Conservation (phyloP, 2,797 vertebrate genomes). For the Mareca penelope region DNA sequence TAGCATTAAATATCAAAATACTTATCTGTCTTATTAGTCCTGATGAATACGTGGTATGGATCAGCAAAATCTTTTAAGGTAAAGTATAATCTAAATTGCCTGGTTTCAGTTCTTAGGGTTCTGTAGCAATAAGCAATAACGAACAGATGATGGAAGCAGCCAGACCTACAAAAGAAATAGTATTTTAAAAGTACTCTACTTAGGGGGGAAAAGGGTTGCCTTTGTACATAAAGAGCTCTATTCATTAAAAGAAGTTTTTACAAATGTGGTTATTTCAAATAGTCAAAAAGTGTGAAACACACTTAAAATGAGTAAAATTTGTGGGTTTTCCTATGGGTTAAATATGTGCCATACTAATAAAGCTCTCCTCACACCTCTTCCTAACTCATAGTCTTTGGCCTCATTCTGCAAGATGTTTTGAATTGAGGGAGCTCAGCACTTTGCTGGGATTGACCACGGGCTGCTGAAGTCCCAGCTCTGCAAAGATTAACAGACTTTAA, state of each 20-base stretch:
- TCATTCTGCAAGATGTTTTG: slow-evolving; percentile 48
- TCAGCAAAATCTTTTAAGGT: slow-evolving; percentile 10
- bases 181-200: slow-evolving; percentile 43
- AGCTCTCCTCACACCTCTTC: slow-evolving; percentile 59
- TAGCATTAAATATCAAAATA: slow-evolving; percentile 27
- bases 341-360: slow-evolving; percentile 55
- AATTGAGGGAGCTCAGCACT: slow-evolving; percentile 27
- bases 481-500: neutral
- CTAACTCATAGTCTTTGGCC: neutral
- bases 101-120: neutral
- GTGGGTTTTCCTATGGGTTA: slow-evolving; percentile 61
- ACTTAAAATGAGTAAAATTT: slow-evolving; percentile 61
- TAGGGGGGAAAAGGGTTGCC: slow-evolving; percentile 18
- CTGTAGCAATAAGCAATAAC: slow-evolving; percentile 67
- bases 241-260: slow-evolving; percentile 68
- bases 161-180: slow-evolving; percentile 74
- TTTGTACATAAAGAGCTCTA: slow-evolving; percentile 69
- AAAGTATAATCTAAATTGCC: neutral
- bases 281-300: slow-evolving; percentile 62
- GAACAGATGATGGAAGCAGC: slow-evolving; percentile 76
- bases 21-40: slow-evolving; percentile 50
- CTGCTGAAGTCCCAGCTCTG: neutral
- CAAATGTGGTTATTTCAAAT: slow-evolving; percentile 64
- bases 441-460: neutral
- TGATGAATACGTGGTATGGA: neutral